These are phyloP conservation scores for Polypedilum vanderplanki DNA, from an alignment of 1,140 invertebrate genomes.

Conservation along the genomic window DNA sequence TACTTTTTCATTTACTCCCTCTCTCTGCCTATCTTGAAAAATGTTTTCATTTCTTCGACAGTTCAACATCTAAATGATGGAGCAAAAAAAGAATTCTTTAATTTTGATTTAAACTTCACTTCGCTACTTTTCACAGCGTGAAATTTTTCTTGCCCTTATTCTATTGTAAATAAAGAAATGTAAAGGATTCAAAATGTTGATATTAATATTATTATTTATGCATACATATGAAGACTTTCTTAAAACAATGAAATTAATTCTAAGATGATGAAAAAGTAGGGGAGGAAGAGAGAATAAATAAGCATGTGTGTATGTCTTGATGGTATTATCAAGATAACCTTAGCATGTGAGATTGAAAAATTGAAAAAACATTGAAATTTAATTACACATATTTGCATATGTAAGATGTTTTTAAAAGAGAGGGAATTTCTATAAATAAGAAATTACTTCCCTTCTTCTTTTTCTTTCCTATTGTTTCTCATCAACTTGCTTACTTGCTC, in stretches of 20 bases:
- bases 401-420: neutral
- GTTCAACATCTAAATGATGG: neutral
- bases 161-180: neutral
- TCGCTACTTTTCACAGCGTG: too few species aligned
- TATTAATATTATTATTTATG: constrained; percentile 8
- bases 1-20: neutral
- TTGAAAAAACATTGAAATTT: constrained; percentile 14
- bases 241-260: neutral
- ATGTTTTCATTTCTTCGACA: constrained; percentile 13
- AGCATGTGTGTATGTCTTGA: constrained; percentile 2
- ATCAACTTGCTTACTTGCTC: neutral
- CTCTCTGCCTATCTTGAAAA: neutral
- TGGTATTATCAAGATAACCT: constrained; percentile 15
- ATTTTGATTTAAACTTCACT: too few species aligned
- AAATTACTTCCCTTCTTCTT: neutral
- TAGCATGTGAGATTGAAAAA: neutral
- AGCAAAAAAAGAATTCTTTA: too few species aligned
- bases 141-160: too few species aligned
- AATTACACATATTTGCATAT: constrained; percentile 19
- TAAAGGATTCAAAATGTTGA: constrained; percentile 19
- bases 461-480: neutral
- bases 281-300: neutral
- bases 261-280: neutral
- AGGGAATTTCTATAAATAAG: neutral
- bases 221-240: neutral